Conservation (phyloP, 1,140 invertebrate species). For the Calosoma granatense region DNA sequence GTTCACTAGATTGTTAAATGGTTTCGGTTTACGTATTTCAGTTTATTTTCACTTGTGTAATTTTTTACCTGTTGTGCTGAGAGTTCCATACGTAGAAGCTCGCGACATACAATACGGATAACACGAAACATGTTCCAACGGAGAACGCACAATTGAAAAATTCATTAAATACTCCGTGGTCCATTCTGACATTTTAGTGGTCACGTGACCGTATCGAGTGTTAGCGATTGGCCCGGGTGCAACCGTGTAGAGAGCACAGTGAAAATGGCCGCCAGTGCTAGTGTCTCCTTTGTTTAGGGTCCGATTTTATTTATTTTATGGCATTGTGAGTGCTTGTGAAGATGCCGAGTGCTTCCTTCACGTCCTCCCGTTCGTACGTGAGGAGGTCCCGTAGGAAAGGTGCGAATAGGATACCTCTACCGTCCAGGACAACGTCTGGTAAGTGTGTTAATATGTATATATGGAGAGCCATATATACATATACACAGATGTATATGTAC, state of each 20-base stretch:
- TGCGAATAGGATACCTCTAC: constrained; percentile 66
- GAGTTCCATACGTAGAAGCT: constrained; percentile 77
- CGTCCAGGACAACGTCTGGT: constrained; percentile 63
- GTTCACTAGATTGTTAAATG: background rate
- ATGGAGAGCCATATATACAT: constrained; percentile 40
- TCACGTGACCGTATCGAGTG: constrained; percentile 30
- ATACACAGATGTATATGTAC: constrained; percentile 32
- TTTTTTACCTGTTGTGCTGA: constrained; percentile 53
- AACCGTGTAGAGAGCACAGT: constrained; percentile 28
- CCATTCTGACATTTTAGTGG: constrained; percentile 35
- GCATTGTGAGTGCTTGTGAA: constrained; percentile 33
- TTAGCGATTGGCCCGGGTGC: constrained; percentile 14
- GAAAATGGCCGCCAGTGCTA: constrained; percentile 55
- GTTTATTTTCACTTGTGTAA: constrained; percentile 9
- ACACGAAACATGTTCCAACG: constrained; percentile 52
- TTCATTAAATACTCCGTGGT: constrained; percentile 26
- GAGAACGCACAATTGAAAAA: constrained; percentile 34
- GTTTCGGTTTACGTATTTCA: background rate
- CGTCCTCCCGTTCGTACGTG: constrained; percentile 75
- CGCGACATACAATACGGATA: constrained; percentile 66
- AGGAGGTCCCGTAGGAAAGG: constrained; percentile 76
- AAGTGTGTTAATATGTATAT: constrained; percentile 40
- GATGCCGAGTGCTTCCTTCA: constrained; percentile 85
- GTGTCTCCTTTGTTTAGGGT: constrained; percentile 52
- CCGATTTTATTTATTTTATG: constrained; percentile 33